These are phyloP conservation scores for Petromus typicus DNA, from an alignment of 2,113 vertebrate genomes.

Conservation along the genomic window DNA sequence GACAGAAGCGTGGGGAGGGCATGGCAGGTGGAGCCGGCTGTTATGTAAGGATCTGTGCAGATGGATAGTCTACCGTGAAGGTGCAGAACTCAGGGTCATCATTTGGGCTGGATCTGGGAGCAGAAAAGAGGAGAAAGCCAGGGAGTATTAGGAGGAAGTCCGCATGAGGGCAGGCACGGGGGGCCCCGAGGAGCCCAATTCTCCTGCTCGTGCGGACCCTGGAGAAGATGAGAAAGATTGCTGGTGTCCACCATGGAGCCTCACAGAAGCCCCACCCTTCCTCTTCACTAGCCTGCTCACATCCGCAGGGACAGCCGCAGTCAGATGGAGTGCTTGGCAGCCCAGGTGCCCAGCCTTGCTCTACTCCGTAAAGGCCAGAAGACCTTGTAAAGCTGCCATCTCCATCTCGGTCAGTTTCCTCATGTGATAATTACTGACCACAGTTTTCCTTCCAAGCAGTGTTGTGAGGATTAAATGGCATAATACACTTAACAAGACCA, in stretches of 20 bases:
- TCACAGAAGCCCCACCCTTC: not conserved
- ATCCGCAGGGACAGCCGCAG: not conserved
- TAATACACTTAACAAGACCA: not conserved
- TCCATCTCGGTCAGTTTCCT: not conserved
- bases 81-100: not conserved
- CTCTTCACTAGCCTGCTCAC: not conserved
- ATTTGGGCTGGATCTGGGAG: not conserved
- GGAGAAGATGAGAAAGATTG: not conserved
- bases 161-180: not conserved
- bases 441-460: not conserved
- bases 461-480: not conserved
- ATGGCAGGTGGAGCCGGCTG: accelerated
- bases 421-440: not conserved
- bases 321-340: not conserved
- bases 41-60: too few relatives aligned
- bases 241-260: not conserved
- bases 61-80: accelerated
- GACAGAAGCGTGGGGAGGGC: too few relatives aligned
- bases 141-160: not conserved
- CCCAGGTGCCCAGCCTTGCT: not conserved
- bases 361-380: not conserved
- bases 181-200: not conserved
- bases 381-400: not conserved
- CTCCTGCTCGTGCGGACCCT: not conserved
- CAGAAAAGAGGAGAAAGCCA: not conserved